phyloP scores from a whole-genome alignment of 2,113 vertebrate genomes.

The Danionella cerebrum region DNA sequence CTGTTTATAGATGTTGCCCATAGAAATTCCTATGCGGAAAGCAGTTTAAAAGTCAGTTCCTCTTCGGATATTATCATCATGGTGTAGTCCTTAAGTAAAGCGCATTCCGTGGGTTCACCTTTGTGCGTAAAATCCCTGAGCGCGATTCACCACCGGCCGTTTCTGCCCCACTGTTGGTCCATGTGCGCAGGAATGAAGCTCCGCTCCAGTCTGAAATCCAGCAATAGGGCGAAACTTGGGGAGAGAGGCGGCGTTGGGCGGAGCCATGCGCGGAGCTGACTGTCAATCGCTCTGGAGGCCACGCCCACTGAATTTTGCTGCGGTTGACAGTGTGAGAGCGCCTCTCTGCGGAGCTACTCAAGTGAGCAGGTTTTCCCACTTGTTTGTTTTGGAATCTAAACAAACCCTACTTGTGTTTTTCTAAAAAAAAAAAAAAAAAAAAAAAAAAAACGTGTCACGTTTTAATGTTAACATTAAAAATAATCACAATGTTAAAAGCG shows the following conservation, averaged over 20 bases:
- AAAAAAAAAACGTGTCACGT: not conserved
- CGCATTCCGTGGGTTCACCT: constrained; percentile 39
- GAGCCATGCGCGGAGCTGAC: constrained; percentile 50
- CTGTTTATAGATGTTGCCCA: not conserved
- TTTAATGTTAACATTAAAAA: not conserved
- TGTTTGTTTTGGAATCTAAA: not conserved
- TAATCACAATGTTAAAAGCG: not conserved
- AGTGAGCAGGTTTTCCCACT: not conserved
- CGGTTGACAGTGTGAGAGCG: constrained; percentile 52
- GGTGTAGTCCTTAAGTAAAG: constrained; percentile 40
- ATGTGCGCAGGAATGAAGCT: constrained; percentile 61
- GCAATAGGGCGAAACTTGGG: constrained; percentile 42
- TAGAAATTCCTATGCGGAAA: not conserved
- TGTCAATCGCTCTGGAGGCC: constrained; percentile 41
- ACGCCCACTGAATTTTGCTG: constrained; percentile 28
- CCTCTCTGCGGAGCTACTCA: constrained; percentile 56
- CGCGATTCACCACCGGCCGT: constrained; percentile 44
- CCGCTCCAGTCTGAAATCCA: constrained; percentile 30
- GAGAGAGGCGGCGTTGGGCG: constrained; percentile 45
- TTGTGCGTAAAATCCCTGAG: constrained; percentile 59
- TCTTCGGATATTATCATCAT: not conserved
- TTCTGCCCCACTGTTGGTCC: constrained; percentile 49
- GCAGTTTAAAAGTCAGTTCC: not conserved
- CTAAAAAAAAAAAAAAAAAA: too few species aligned
- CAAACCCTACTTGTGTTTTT: too few species aligned